Conservation (phyloP, 1,140 invertebrate genomes). For the Drosophila pseudoobscura region DNA sequence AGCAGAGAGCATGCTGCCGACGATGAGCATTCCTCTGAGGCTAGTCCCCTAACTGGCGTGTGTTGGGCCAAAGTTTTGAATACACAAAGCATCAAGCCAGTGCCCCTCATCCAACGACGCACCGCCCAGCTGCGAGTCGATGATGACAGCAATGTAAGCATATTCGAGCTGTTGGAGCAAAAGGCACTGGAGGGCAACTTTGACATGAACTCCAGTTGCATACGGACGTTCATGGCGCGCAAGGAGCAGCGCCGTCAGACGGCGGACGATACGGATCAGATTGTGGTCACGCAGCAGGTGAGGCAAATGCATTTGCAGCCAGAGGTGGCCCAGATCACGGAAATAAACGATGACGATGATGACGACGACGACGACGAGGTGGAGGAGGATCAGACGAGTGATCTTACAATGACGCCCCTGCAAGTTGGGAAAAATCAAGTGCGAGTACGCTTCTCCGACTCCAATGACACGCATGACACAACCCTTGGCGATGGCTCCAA, state of each 20-base stretch:
- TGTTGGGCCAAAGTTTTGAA: constrained; percentile 78
- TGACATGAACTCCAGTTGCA: constrained; percentile 74
- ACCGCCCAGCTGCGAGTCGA: constrained; percentile 58
- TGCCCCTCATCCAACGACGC: constrained; percentile 53
- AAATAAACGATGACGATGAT: constrained; percentile 34
- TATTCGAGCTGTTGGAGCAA: constrained; percentile 78
- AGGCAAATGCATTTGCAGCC: constrained; percentile 57
- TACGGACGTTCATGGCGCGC: constrained; percentile 68
- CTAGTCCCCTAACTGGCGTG: constrained; percentile 45
- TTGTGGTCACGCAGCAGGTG: constrained; percentile 61
- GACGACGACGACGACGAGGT: constrained; percentile 4
- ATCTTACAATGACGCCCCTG: constrained; percentile 44
- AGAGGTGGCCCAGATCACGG: constrained; percentile 38
- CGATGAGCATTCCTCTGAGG: constrained; percentile 57
- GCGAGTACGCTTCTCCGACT: constrained; percentile 73
- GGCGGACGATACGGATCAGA: constrained; percentile 62
- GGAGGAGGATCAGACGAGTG: constrained; percentile 12
- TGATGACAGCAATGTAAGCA: constrained; percentile 71
- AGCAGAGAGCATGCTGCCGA: constrained; percentile 34
- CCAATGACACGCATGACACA: constrained; percentile 65
- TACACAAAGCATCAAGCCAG: constrained; percentile 61
- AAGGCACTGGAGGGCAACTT: constrained; percentile 72
- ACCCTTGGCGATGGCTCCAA: constrained; percentile 53
- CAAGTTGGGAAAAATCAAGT: constrained; percentile 59
- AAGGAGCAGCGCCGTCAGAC: constrained; percentile 44